Percentiles rank a stretch among this genome's conserved stretches.
Evolutionary conservation across 2,113 vertebrate genomes (phyloP).

Genomic region (Aleadryas rufinucha): DNA sequence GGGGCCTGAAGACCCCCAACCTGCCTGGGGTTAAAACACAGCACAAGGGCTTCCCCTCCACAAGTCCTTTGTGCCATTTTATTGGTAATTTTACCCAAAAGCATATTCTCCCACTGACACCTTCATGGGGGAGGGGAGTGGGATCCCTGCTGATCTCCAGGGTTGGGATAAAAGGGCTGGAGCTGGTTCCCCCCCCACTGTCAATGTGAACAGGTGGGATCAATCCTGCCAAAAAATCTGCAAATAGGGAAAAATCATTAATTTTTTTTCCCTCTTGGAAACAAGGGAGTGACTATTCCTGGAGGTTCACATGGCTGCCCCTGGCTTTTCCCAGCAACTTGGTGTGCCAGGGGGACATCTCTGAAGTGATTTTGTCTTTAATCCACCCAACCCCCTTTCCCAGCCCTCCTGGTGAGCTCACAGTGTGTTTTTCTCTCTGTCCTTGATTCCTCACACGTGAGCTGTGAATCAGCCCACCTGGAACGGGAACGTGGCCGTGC

Average conservation of each 20-base stretch:
- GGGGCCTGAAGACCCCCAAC: fast-evolving
- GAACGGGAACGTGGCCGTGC: background rate
- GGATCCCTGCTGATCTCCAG: background rate
- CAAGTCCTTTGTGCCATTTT: fast-evolving
- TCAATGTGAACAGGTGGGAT: fast-evolving
- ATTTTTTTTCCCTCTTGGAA: background rate
- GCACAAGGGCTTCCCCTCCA: background rate
- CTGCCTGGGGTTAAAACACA: background rate
- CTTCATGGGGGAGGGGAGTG: background rate
- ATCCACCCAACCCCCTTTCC: fast-evolving
- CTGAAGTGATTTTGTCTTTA: background rate
- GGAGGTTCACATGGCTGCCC: background rate
- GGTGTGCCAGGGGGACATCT: fast-evolving
- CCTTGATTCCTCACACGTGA: fast-evolving
- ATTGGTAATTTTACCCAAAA: background rate
- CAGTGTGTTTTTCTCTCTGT: background rate
- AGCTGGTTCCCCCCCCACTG: background rate
- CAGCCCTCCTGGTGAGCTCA: background rate
- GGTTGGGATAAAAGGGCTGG: background rate
- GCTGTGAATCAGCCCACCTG: background rate
- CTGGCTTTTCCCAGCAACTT: background rate
- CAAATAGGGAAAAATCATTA: fast-evolving
- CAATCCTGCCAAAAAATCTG: background rate
- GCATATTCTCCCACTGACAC: background rate
- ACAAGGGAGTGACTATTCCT: background rate